phyloP scores from a whole-genome alignment of 1,140 invertebrate species.

The Microplitis mediator region DNA sequence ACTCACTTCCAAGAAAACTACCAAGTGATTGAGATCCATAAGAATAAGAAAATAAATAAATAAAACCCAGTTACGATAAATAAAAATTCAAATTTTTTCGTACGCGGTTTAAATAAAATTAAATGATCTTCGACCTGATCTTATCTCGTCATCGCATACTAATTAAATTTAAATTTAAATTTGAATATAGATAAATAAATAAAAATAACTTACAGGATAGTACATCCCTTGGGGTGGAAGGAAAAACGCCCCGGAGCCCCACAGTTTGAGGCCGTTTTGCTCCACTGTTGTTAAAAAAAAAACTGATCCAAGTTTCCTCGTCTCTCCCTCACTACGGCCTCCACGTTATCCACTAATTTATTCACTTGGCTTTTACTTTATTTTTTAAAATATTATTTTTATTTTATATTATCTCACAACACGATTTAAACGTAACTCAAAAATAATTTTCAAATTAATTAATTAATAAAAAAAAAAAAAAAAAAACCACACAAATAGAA shows the following conservation, averaged over 20 bases:
- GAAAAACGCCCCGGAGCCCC: constrained; percentile 90
- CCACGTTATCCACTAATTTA: neutral
- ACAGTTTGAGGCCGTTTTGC: constrained; percentile 88
- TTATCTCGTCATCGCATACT: neutral
- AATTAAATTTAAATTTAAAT: neutral
- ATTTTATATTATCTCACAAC: neutral
- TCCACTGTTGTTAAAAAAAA: constrained; percentile 57
- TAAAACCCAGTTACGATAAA: neutral
- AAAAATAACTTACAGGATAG: constrained; percentile 79
- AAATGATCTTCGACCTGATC: constrained; percentile 24
- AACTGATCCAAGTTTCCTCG: constrained; percentile 41
- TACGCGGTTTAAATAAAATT: neutral
- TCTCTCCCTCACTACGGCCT: constrained; percentile 13
- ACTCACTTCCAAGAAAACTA: constrained; percentile 1
- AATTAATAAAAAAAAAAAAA: neutral
- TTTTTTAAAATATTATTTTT: neutral
- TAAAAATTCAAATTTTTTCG: constrained; percentile 30
- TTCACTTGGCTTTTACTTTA: neutral
- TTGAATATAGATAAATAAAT: neutral
- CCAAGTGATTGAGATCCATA: neutral
- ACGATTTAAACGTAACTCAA: neutral
- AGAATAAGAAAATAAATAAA: neutral
- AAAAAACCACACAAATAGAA: neutral
- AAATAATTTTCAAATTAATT: neutral
- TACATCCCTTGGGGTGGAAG: constrained; percentile 92